Base-by-base conservation (phyloP, 2,888 invertebrate species). In the Apodemia hepburni region DNA sequence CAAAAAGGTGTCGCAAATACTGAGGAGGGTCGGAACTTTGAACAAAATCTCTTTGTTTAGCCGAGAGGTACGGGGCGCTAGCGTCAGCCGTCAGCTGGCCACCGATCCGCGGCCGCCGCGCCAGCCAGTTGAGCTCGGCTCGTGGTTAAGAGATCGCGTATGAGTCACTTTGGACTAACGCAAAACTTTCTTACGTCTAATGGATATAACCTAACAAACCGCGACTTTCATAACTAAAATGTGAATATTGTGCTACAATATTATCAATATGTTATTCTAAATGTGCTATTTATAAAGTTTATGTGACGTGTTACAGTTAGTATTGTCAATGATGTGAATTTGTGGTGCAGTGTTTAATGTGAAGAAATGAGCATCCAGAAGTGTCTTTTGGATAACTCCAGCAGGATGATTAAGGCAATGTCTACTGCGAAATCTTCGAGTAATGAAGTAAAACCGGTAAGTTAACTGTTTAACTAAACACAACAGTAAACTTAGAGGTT, bases 181-280 rank as follows among this genome's bases (percentile, higher is more conserved):
- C 75, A 78, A 90, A 91, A 91, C 89, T 90, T 91, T 91, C 79
- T 89, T 90, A 90, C 89, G 88, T 87, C 86, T 86, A 86, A 90
- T 91, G 91, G 91, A 90, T 91, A 90, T 90, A 91, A 91, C 91
- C 89, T 91, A 91, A 90, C 79, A 80, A 72, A 73, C 66, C 78
- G 79, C 79, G 81, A 75, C 74, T 77, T 79, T 8, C 58, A 71
- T 71, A 69, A 77, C 70, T 77, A 81, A 78, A 82, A 88, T 89
- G 89, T 87, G 81, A 86, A 77, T 78, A 60, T 74, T 73, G 75
- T 79, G 78, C 73, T 78, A 73, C 75, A 64, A 65, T 62, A 63
- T 65, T 73, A 70, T 71, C 70, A 71, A 66, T 70, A 84, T 81
- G 83, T 79, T 74, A 75, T 75, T 71, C 68, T 79, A 75, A 75